These are phyloP conservation scores for Temnothorax ravouxi DNA, from an alignment of 2,888 invertebrate genomes.

Conservation along the genomic window DNA sequence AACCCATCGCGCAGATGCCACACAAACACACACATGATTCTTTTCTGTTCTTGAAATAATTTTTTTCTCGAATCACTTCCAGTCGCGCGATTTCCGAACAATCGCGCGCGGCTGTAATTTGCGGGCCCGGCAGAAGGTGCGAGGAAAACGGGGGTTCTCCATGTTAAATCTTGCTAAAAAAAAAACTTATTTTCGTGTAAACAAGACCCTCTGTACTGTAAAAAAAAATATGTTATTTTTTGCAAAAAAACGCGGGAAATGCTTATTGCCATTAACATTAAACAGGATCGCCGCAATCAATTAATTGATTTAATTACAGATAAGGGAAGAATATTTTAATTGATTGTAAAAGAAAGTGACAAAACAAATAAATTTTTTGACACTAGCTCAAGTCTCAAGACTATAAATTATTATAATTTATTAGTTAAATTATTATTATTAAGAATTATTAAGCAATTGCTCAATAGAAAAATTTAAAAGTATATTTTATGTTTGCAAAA, in stretches of 20 bases:
- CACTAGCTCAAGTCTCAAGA: not conserved
- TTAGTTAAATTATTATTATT: too few relatives aligned
- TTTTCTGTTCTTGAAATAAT: constrained; percentile 44
- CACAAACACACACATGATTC: not conserved
- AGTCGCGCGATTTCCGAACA: constrained; percentile 77
- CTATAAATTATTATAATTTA: not conserved
- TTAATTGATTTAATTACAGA: not conserved
- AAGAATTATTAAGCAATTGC: not conserved
- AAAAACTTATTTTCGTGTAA: constrained; percentile 40
- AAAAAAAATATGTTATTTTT: not conserved
- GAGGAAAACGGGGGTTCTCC: constrained; percentile 53
- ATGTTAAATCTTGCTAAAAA: constrained; percentile 8
- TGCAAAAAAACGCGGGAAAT: not conserved
- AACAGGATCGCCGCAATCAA: not conserved
- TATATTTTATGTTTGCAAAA: not conserved
- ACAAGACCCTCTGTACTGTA: constrained; percentile 1
- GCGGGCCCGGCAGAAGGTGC: constrained; percentile 42
- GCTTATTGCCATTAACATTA: not conserved
- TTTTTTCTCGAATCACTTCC: constrained; percentile 75
- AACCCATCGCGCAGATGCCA: constrained; percentile 46
- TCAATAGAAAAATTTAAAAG: not conserved
- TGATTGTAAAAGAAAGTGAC: not conserved
- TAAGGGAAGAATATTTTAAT: not conserved
- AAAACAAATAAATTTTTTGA: not conserved
- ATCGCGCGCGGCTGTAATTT: constrained; percentile 78